Conservation (phyloP, 2,797 vertebrate genomes). For the Pampus argenteus region DNA sequence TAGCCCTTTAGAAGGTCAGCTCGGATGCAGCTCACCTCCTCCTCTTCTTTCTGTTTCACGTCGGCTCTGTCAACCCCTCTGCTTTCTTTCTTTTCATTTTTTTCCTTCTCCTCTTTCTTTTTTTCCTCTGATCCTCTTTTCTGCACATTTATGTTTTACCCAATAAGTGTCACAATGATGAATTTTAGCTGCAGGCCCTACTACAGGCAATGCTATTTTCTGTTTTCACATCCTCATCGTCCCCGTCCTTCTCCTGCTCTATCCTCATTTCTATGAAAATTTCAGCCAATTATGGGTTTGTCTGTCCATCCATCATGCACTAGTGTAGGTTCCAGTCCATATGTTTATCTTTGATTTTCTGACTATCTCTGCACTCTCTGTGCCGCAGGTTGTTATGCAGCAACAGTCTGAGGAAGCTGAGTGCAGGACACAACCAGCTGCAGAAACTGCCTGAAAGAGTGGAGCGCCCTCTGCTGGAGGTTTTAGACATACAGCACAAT, state of each 20-base stretch:
- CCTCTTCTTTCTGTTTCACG: slow-evolving; percentile 32
- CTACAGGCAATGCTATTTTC: slow-evolving; percentile 68
- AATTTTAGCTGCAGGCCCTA: slow-evolving; percentile 69
- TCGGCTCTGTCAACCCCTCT: slow-evolving; percentile 47
- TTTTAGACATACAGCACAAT: slow-evolving; percentile 96
- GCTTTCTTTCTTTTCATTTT: slow-evolving; percentile 10
- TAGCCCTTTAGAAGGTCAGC: slow-evolving; percentile 66
- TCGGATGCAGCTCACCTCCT: slow-evolving; percentile 43
- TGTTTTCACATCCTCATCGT: slow-evolving; percentile 37
- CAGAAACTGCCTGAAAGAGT: slow-evolving; percentile 92
- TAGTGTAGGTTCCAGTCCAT: not conserved
- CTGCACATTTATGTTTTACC: slow-evolving; percentile 68
- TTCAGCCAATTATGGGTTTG: not conserved
- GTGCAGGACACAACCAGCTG: slow-evolving; percentile 92
- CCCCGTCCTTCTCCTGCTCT: slow-evolving; percentile 23
- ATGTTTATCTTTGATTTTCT: slow-evolving; percentile 15
- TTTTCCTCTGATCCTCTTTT: slow-evolving; percentile 32
- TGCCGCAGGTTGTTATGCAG: slow-evolving; percentile 91
- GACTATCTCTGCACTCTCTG: slow-evolving; percentile 34
- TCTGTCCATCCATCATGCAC: slow-evolving; percentile 1
- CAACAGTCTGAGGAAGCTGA: slow-evolving; percentile 92
- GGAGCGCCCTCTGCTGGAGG: slow-evolving; percentile 91
- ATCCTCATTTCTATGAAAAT: slow-evolving; percentile 31
- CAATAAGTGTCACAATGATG: slow-evolving; percentile 75
- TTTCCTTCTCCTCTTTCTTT: slow-evolving; percentile 21